A percentile compares a stretch with the other conserved stretches of the same genome.
Evolutionary conservation across 1,140 invertebrate species (phyloP).

Genomic region (Yoshiicerus persimilis): DNA sequence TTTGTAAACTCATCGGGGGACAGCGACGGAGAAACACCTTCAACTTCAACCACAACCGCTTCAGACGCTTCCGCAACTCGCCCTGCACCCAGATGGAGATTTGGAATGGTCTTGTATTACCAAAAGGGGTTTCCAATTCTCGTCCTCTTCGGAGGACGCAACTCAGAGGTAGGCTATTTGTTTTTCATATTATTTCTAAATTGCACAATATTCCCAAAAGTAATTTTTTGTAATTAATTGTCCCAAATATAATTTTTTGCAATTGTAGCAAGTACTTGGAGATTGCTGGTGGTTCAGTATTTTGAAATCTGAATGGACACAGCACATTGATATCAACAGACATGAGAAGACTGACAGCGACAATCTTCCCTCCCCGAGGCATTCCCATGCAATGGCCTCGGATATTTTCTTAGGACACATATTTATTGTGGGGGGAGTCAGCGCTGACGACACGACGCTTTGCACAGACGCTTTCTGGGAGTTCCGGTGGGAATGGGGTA

Average conservation of each 20-base stretch:
- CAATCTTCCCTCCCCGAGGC: conserved; percentile 28
- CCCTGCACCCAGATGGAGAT: conserved; percentile 40
- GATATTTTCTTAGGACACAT: conserved; percentile 16
- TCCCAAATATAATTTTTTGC: neutral
- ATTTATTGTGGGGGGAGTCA: conserved; percentile 44
- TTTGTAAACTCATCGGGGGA: neutral
- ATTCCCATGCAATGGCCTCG: conserved; percentile 40
- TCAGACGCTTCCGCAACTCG: neutral
- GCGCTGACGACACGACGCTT: conserved; percentile 9
- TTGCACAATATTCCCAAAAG: neutral
- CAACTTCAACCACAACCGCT: neutral
- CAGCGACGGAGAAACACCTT: neutral
- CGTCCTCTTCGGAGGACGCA: conserved; percentile 42
- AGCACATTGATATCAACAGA: neutral
- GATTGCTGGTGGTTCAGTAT: conserved; percentile 39
- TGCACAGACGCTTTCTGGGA: conserved; percentile 36
- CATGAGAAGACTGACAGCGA: neutral
- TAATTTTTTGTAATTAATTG: neutral
- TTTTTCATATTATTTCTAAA: neutral
- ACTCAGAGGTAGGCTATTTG: conserved; percentile 19
- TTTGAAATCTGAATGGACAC: conserved; percentile 4
- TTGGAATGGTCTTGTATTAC: conserved; percentile 24
- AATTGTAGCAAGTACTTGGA: conserved; percentile 23
- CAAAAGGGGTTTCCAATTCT: neutral
- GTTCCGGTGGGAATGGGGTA: neutral